phyloP scores from a whole-genome alignment of 2,797 vertebrate species.

The Dendrocincla tyrannina region DNA sequence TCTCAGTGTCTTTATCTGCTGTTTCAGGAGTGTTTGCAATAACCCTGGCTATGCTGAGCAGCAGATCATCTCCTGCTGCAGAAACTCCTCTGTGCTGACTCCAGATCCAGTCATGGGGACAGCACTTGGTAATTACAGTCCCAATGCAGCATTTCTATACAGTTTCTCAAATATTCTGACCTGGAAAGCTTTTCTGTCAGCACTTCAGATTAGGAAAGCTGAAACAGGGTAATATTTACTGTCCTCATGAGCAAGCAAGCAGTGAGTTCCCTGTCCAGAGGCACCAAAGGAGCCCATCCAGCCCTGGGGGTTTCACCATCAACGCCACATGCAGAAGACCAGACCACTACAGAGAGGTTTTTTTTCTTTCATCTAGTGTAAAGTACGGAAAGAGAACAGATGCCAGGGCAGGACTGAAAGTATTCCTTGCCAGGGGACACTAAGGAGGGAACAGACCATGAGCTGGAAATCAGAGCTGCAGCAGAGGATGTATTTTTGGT shows the following conservation, averaged over 20 bases:
- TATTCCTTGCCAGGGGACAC: neutral
- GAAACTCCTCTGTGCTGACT: neutral
- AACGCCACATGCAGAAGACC: neutral
- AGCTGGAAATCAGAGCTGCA: neutral
- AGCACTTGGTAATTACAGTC: rapidly evolving
- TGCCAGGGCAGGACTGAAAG: neutral
- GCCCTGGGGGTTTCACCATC: neutral
- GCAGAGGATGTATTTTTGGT: neutral
- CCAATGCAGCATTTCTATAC: neutral
- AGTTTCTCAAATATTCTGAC: neutral
- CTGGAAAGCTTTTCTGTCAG: neutral
- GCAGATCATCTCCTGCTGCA: neutral
- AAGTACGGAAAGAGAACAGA: neutral
- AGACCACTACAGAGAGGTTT: neutral
- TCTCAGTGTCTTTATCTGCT: rapidly evolving
- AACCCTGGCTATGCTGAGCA: rapidly evolving
- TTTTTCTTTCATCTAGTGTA: neutral
- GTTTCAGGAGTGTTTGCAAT: neutral
- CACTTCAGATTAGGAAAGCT: neutral
- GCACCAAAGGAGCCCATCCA: neutral
- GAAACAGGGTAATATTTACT: neutral
- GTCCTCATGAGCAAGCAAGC: rapidly evolving
- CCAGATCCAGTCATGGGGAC: rapidly evolving
- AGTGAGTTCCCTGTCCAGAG: neutral
- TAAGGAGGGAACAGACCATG: neutral